Evolutionary conservation across 2,113 vertebrate species (phyloP), one percentile per base, ranked within the genome.

Genomic region (Dendrocopos noguchii): DNA sequence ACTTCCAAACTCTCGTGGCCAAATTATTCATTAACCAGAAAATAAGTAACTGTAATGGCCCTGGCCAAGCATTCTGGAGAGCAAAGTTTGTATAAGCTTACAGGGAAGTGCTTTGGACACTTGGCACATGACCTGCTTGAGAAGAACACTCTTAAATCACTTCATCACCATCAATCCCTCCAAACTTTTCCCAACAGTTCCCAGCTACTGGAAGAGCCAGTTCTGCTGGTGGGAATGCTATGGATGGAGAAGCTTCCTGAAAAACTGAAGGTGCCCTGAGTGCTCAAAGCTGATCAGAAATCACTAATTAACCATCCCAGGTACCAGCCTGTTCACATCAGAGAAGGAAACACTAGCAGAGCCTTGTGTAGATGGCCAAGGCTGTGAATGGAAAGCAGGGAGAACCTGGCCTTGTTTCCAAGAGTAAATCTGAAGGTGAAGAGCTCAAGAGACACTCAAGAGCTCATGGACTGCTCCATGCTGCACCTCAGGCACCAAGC

Each of bases 21-120:
- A 42, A 67, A 92, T 94, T 93, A 95, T n/a, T 82, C 66, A 97
- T 97, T 97, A 96, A 96, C 95, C 39, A 94, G 74, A 67, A 50
- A 94, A 86, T 60, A 53, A 73, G 75, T 91, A 56, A 94, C 87
- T 90, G 15, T 66, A 72, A 64, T 27, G 25, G 64, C 18, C 63
- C 78, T 72, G 47, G 16, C 21, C 33, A 55, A 88, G 72, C 47
- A 79, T 14, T 61, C n/a, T 60, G 75, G 15, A 36, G 91, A 91
- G 47, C 87, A 96, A 97, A 97, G 96, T 94, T 90, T 95, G n/a
- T 3, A 39, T 72, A 78, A 88, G 64, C 59, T 80, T 92, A 66
- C 72, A 86, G 74, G 68, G 31, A 71, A 63, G 31, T 31, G 34
- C 34, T 73, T 9, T 64, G 47, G 85, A 46, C 5, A 7, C 31